Evolutionary conservation across 2,888 invertebrate genomes (phyloP).

Genomic region (Ichneumoninae sp.): DNA sequence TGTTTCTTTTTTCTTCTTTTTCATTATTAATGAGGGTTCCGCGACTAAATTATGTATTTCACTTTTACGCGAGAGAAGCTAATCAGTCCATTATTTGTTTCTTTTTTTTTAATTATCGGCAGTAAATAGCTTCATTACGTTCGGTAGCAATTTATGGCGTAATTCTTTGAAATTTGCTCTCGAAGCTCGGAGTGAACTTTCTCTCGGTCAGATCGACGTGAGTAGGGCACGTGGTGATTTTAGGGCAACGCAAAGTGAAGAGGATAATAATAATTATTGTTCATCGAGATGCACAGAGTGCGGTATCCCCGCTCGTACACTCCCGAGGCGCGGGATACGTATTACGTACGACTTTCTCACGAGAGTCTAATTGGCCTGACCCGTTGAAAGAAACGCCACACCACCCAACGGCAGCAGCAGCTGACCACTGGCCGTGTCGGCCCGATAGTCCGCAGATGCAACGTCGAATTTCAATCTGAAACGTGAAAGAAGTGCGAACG

Average conservation of each 20-base stretch:
- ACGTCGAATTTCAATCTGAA: conserved; percentile 76
- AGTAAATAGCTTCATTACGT: neutral
- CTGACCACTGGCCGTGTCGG: conserved; percentile 70
- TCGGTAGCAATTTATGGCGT: neutral
- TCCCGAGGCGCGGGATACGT: conserved; percentile 48
- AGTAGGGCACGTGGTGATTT: conserved; percentile 50
- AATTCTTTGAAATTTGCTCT: conserved; percentile 19
- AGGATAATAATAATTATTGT: conserved; percentile 69
- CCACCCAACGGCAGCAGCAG: conserved; percentile 67
- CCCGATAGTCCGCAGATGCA: conserved; percentile 70
- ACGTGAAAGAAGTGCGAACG: conserved; percentile 57
- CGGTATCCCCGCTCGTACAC: conserved; percentile 16
- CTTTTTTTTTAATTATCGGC: neutral
- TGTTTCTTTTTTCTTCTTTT: neutral
- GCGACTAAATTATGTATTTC: neutral
- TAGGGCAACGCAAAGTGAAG: conserved; percentile 51
- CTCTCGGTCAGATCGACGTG: conserved; percentile 58
- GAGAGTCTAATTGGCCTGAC: conserved; percentile 75
- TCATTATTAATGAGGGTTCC: neutral
- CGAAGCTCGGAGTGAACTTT: conserved; percentile 49
- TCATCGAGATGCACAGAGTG: conserved; percentile 31
- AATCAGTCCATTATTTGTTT: neutral
- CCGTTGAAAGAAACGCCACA: conserved; percentile 58
- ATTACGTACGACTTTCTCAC: conserved; percentile 74
- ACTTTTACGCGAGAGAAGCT: conserved; percentile 1